These are phyloP conservation scores for Mellilla xanthometata DNA, from an alignment of 2,888 invertebrate species.

Conservation along the genomic window DNA sequence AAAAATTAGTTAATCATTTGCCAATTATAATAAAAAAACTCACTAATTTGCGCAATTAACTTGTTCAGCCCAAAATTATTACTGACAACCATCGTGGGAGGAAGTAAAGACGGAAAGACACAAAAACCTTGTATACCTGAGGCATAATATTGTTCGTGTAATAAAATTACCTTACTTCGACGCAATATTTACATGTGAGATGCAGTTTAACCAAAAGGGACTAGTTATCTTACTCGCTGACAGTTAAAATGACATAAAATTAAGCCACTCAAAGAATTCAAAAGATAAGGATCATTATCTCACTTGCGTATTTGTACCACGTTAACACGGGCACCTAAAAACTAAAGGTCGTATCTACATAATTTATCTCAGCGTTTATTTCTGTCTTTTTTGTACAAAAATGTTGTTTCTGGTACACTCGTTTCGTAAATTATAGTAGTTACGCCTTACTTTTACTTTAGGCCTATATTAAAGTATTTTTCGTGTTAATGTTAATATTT, in stretches of 20 bases:
- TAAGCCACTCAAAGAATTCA: background rate
- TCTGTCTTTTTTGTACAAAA: constrained; percentile 7
- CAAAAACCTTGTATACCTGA: no score
- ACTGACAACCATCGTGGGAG: no score
- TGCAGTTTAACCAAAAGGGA: no score
- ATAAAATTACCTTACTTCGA: no score
- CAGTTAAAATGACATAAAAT: constrained; percentile 3
- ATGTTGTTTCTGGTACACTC: constrained; percentile 2
- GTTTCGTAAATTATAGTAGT: constrained; percentile 14
- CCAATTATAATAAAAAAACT: no score
- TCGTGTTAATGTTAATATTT: constrained; percentile 6
- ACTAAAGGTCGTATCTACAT: constrained; percentile 5
- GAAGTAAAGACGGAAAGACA: no score
- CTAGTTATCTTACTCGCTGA: no score
- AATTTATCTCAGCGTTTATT: constrained; percentile 10
- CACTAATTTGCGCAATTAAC: no score
- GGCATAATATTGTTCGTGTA: no score
- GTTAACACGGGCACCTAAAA: background rate
- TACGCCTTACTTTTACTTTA: constrained; percentile 12
- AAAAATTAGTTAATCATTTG: no score
- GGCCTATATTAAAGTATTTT: constrained; percentile 8
- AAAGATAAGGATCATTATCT: constrained; percentile 1
- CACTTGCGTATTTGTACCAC: constrained; percentile 1
- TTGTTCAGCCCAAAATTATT: no score
- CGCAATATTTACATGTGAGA: no score